Conservation (phyloP, 2,113 vertebrate species). For the Grammomys surdaster region DNA sequence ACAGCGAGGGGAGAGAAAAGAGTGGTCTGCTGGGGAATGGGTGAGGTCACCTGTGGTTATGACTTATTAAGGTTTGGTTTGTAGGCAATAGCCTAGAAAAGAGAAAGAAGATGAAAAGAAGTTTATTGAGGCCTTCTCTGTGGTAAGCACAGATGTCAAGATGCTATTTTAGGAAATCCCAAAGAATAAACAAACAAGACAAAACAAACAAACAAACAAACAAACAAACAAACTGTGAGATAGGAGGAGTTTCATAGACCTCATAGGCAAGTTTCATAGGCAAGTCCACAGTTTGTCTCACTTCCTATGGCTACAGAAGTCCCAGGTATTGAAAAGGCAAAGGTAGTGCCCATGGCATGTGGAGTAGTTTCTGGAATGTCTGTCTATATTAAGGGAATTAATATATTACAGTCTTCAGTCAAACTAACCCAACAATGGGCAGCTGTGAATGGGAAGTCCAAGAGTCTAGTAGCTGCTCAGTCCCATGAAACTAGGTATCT, state of each 20-base stretch:
- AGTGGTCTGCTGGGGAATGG: not conserved
- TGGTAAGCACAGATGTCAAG: not conserved
- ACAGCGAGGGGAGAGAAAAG: not conserved
- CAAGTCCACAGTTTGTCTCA: not conserved
- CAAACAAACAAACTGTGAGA: not conserved
- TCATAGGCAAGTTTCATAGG: not conserved
- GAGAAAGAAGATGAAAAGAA: not conserved
- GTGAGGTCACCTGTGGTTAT: not conserved
- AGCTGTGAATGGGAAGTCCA: too few relatives aligned
- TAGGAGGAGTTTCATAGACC: not conserved
- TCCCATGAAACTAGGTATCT: too few relatives aligned
- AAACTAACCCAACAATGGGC: too few relatives aligned
- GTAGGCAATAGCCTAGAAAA: not conserved
- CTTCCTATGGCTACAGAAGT: not conserved
- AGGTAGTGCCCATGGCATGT: not conserved
- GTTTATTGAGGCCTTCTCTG: not conserved
- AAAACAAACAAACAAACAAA: too few relatives aligned
- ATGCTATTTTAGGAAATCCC: not conserved
- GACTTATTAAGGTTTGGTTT: not conserved
- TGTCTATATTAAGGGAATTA: too few relatives aligned
- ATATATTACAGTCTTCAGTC: too few relatives aligned
- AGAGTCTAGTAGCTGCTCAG: too few relatives aligned
- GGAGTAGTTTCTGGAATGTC: too few relatives aligned
- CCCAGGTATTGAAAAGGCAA: not conserved
- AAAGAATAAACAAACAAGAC: not conserved